These are phyloP conservation scores for Clostera curtula DNA, from an alignment of 2,888 invertebrate species.

Conservation along the genomic window DNA sequence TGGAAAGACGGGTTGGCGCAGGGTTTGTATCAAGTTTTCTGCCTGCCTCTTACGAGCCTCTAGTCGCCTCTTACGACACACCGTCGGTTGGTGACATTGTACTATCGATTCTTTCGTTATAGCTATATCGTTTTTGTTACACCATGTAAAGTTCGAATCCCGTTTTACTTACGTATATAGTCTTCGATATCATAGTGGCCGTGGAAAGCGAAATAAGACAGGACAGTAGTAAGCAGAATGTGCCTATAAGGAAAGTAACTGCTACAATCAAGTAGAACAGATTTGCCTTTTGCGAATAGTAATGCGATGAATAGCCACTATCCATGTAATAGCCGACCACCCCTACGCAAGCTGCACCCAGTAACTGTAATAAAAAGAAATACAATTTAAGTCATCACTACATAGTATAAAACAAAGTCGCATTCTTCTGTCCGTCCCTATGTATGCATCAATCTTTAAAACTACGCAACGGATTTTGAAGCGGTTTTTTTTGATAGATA, in stretches of 20 bases:
- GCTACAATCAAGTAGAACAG: constrained; percentile 84
- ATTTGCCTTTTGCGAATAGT: constrained; percentile 62
- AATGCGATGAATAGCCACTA: constrained; percentile 36
- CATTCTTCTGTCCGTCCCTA: background rate
- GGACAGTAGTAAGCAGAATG: constrained; percentile 82
- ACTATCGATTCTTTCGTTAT: no score
- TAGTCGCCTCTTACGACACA: no score
- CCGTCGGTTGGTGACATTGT: no score
- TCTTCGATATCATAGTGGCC: constrained; percentile 88
- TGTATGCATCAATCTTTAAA: no score
- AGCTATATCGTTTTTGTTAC: background rate
- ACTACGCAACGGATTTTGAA: no score
- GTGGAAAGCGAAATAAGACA: constrained; percentile 87
- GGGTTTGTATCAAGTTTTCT: no score
- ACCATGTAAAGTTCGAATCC: background rate
- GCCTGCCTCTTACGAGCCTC: no score
- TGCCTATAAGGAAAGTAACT: constrained; percentile 86
- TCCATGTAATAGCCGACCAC: constrained; percentile 77
- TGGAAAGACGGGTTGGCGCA: no score
- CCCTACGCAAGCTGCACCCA: constrained; percentile 85
- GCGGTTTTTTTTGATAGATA: no score
- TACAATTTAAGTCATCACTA: no score
- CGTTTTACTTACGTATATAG: constrained; percentile 80
- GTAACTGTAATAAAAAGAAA: constrained; percentile 73
- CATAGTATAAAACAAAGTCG: background rate